Evolutionary conservation across 2,113 vertebrate genomes (phyloP), one percentile per base, ranked within the genome.

Genomic region (Amia ocellicauda): DNA sequence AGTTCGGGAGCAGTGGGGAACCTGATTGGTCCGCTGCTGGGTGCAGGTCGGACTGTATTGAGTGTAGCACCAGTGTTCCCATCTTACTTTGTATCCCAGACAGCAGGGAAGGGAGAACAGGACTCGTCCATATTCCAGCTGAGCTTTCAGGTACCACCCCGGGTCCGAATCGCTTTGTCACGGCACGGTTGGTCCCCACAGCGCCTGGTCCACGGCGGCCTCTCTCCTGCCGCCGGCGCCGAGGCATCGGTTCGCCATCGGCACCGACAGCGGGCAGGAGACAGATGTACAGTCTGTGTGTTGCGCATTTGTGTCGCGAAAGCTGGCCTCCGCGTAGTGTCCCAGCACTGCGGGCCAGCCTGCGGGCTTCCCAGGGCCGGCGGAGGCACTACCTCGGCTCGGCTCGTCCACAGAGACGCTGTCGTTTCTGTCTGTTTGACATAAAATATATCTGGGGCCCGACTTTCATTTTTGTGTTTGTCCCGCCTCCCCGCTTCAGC

Each of bases 91-190:
- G 85, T 77, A 75, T 76, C 70, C 47, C 70, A 74, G 80, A 84
- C 66, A 55, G 80, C 79, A 75, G 74, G 78, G 74, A 78, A 80
- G 83, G 79, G 73, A n/a, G 72, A 65, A 80, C 82, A 71, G 64
- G 78, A 73, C 79, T 56, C 83, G 83, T 89, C 84, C 85, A 88
- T 89, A 88, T 88, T 89, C 83, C 76, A 78, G 83, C 88, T 89
- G 89, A 86, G 81, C 83, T 85, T 86, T 86, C 86, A 88, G 89
- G 89, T 91, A 91, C 41, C 59, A 64, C 66, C 68, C 42, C 69
- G n/a, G 19, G 28, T 51, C 69, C 72, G 70, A 63, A 63, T 69
- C n/a, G 17, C 51, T 10, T 66, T 79, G 79, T 80, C 78, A 80
- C 53, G 24, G 63, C 42, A 29, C 42, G n/a, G 43, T 14, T n/a